Base-by-base conservation (phyloP, 2,113 vertebrate genomes). In the Fulica atra region DNA sequence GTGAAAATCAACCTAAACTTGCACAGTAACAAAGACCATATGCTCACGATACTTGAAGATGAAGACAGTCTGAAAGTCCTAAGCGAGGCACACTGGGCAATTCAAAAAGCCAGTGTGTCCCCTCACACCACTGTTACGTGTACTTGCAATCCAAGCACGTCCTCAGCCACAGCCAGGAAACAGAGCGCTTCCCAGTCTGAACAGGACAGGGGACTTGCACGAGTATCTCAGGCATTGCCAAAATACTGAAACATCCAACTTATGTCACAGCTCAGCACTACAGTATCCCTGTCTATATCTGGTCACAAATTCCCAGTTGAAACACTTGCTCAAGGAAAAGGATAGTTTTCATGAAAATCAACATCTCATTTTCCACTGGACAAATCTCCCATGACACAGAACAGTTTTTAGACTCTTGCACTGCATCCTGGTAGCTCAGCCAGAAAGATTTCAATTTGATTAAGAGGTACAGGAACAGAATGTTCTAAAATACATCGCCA, bases 1-100 rank as follows among this genome's bases (percentile, higher is more conserved):
- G 91, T 89, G 93, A 97, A 96, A 96, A 95, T 89, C 96, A 94
- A 93, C 93, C 93, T 92, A 95, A 96, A 94, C 77, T 95, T 93
- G 77, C 93, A 86, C 91, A 96, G 83, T 95, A 93, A 93, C 92
- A 85, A 93, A 94, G 90, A 88, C 86, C 92, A 89, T 93, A 95
- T 96, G 95, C 85, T 95, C 93, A 81, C 7, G 4, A 68, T 76
- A 91, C 74, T 84, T 93, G 83, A 93, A 93, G 83, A 95, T 26
- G 50, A 81, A 96, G 86, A 72, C 86, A 95, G 69, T 73, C 61
- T 64, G 80, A 11, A 89, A 95, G 92, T 91, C 72, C 90, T 57
- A 42, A 61, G 50, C 71, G 60, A 93, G 56, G 42, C 73, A 61
- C 31, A 4, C 42, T 63, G 35, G 86, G 82, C 72, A 64, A 71